Percentiles rank a stretch among this genome's conserved stretches.
Evolutionary conservation across 2,113 vertebrate species (phyloP).

Genomic region (Myiopsitta monachus): DNA sequence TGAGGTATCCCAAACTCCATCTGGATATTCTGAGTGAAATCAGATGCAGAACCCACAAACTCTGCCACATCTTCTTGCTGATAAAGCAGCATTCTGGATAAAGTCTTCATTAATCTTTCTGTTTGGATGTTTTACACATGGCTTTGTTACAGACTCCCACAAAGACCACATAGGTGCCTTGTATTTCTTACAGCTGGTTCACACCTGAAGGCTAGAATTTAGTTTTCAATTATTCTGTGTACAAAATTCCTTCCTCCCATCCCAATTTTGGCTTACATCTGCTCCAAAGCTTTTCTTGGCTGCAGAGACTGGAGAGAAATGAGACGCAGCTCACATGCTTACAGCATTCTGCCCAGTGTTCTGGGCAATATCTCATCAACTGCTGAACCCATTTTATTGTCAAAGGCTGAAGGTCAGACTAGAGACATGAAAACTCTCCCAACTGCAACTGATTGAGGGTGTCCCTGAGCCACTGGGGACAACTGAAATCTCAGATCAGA

Average conservation of each 20-base stretch:
- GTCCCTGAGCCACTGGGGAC: background rate
- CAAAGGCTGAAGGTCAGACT: constrained; percentile 17
- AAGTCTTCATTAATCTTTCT: background rate
- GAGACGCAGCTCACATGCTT: background rate
- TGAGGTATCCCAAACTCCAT: background rate
- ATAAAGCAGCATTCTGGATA: background rate
- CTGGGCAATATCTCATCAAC: background rate
- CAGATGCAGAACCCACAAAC: background rate
- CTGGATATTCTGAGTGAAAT: background rate
- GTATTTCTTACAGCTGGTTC: background rate
- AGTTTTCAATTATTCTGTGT: background rate
- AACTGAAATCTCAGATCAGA: background rate
- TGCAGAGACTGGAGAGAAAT: background rate
- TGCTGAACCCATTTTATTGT: background rate
- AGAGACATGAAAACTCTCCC: background rate
- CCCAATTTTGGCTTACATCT: background rate
- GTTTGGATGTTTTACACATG: background rate
- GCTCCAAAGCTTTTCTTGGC: background rate
- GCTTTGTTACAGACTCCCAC: background rate
- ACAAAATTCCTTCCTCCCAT: background rate
- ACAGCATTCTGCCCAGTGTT: background rate
- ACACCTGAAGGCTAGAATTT: background rate
- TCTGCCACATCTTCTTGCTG: background rate
- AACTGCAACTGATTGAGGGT: background rate
- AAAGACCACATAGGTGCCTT: background rate